Percentiles rank a stretch among this genome's conserved stretches.
phyloP scores from a whole-genome alignment of 2,888 invertebrate species.

The Sympetrum striolatum region DNA sequence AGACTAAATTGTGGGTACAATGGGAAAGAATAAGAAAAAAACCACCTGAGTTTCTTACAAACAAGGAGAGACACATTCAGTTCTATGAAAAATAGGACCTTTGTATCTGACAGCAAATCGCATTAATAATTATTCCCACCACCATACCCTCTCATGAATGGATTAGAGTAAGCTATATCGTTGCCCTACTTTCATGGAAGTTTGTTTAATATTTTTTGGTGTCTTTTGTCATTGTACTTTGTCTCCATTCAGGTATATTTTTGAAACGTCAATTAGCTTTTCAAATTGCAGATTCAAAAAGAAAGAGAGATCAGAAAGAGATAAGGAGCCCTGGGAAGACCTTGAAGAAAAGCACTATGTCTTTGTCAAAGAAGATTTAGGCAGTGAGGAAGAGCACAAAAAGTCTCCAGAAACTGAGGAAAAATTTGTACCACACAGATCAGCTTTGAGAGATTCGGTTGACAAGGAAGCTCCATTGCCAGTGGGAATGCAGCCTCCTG shows the following conservation, averaged over 20 bases:
- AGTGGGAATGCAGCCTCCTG: neutral
- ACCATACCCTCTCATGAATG: too few species aligned
- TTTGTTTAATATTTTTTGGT: neutral
- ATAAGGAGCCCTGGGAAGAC: constrained; percentile 55
- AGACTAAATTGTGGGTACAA: too few species aligned
- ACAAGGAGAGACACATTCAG: too few species aligned
- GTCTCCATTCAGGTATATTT: too few species aligned
- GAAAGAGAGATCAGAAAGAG: constrained; percentile 59
- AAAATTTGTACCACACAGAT: neutral
- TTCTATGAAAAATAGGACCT: too few species aligned
- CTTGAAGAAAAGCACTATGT: constrained; percentile 57
- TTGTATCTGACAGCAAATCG: too few species aligned
- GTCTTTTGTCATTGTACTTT: neutral
- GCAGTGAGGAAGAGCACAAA: constrained; percentile 50
- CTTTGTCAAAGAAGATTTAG: constrained; percentile 51
- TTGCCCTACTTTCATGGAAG: too few species aligned
- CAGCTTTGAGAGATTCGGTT: neutral
- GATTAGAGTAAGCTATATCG: too few species aligned
- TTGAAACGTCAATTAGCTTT: too few species aligned
- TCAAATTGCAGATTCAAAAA: constrained; percentile 65
- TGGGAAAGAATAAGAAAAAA: too few species aligned
- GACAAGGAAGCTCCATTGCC: constrained; percentile 10
- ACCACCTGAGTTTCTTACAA: too few species aligned
- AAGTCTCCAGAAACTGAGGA: constrained; percentile 44
- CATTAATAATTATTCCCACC: too few species aligned